Percentiles rank a stretch among this genome's conserved stretches.
Conservation (phyloP, 2,888 invertebrate genomes). For the Parnassius smintheus region DNA sequence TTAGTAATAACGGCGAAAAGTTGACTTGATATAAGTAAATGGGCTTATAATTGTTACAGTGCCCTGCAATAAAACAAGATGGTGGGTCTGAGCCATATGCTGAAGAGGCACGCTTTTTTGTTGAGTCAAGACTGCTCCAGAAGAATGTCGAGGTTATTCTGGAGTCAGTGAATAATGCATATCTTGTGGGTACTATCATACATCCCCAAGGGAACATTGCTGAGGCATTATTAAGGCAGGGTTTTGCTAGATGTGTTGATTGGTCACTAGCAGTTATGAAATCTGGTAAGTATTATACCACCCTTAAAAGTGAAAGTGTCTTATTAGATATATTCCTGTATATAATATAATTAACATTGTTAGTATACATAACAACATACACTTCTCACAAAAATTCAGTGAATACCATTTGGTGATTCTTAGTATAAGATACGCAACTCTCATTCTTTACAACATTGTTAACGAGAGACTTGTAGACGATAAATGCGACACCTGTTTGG, state of each 20-base stretch:
- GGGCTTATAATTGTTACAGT: conserved; percentile 60
- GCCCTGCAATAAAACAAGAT: conserved; percentile 90
- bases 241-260: conserved; percentile 91
- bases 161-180: conserved; percentile 95
- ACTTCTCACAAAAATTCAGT: too few species aligned
- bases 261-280: conserved; percentile 76
- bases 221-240: conserved; percentile 92
- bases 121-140: conserved; percentile 95
- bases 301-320: too few species aligned
- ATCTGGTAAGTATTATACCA: conserved; percentile 48
- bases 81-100: conserved; percentile 85
- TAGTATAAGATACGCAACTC: too few species aligned
- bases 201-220: conserved; percentile 97
- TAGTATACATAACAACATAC: too few species aligned
- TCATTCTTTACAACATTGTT: too few species aligned
- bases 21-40: background rate
- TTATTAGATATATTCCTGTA: too few species aligned
- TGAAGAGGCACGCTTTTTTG: conserved; percentile 96
- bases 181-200: conserved; percentile 95
- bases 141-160: conserved; percentile 93
- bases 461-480: too few species aligned
- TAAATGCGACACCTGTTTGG: too few species aligned
- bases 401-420: too few species aligned
- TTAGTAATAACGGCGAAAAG: too few species aligned
- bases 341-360: too few species aligned